Percentiles rank a stretch among this genome's conserved stretches.
phyloP scores from a whole-genome alignment of 2,888 invertebrate species.

The Anodontia alba region DNA sequence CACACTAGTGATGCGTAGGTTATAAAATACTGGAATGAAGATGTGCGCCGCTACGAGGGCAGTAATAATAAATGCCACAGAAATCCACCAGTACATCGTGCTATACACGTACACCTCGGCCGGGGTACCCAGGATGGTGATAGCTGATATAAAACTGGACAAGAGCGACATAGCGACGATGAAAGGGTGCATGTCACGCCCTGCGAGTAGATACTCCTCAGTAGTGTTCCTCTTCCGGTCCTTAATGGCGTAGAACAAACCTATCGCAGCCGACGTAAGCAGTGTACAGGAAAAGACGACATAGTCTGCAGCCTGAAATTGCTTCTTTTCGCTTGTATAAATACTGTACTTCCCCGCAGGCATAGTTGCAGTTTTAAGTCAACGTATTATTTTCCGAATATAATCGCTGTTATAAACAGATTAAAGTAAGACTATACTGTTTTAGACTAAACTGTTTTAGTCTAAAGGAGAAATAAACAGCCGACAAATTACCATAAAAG shows the following conservation, averaged over 20 bases:
- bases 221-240: slow-evolving; percentile 70
- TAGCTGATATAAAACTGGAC: slow-evolving; percentile 82
- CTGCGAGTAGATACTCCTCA: slow-evolving; percentile 76
- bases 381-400: too few species aligned
- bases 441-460: too few species aligned
- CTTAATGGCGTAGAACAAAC: slow-evolving; percentile 74
- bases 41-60: slow-evolving; percentile 71
- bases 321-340: slow-evolving; percentile 45
- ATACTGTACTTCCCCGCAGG: slow-evolving; percentile 43
- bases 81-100: slow-evolving; percentile 76
- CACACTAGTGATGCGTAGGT: slow-evolving; percentile 70
- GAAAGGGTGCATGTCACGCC: slow-evolving; percentile 73
- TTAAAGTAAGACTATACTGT: too few species aligned
- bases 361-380: too few species aligned
- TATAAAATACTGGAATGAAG: slow-evolving; percentile 74
- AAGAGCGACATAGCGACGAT: slow-evolving; percentile 80
- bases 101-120: slow-evolving; percentile 79
- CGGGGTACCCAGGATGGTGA: slow-evolving; percentile 79
- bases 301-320: slow-evolving; percentile 71
- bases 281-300: slow-evolving; percentile 71
- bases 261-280: slow-evolving; percentile 73
- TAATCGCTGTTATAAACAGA: too few species aligned
- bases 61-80: slow-evolving; percentile 73
- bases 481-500: too few species aligned
- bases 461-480: too few species aligned